Percentiles rank a stretch among this genome's conserved stretches.
phyloP scores from a whole-genome alignment of 1,140 invertebrate genomes.

The Monomorium pharaonis region DNA sequence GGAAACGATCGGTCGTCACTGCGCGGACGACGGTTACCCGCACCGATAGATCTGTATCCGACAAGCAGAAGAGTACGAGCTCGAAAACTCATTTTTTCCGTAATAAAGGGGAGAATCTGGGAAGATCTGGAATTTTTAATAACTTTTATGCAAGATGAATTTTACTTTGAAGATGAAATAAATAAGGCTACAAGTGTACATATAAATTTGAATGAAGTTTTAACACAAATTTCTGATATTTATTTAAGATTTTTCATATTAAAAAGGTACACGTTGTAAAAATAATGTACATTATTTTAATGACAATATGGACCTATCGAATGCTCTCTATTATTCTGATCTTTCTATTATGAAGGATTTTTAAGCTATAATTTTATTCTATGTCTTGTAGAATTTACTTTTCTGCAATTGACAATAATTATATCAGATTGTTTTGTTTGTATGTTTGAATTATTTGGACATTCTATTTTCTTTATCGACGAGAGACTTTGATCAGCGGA shows the following conservation, averaged over 20 bases:
- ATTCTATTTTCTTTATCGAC: background rate
- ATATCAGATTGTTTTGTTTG: too few relatives aligned
- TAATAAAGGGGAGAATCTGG: background rate
- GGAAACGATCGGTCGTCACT: constrained; percentile 69
- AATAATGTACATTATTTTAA: background rate
- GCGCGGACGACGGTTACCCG: constrained; percentile 42
- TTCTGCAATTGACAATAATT: background rate
- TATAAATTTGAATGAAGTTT: too few relatives aligned
- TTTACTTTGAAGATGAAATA: background rate
- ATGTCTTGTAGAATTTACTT: background rate
- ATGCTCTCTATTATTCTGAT: background rate
- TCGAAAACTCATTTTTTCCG: background rate
- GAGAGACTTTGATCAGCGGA: background rate
- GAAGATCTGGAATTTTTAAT: background rate
- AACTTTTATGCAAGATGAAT: background rate
- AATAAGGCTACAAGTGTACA: too few relatives aligned
- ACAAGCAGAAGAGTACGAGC: background rate
- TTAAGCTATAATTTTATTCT: background rate
- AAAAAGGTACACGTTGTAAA: background rate
- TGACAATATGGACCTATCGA: background rate
- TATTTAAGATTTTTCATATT: background rate
- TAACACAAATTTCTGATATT: background rate
- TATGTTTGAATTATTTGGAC: too few relatives aligned
- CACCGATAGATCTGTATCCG: constrained; percentile 41
- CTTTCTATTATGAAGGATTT: background rate